Base-by-base conservation (phyloP, 2,797 vertebrate species). In the Echeneis naucrates region DNA sequence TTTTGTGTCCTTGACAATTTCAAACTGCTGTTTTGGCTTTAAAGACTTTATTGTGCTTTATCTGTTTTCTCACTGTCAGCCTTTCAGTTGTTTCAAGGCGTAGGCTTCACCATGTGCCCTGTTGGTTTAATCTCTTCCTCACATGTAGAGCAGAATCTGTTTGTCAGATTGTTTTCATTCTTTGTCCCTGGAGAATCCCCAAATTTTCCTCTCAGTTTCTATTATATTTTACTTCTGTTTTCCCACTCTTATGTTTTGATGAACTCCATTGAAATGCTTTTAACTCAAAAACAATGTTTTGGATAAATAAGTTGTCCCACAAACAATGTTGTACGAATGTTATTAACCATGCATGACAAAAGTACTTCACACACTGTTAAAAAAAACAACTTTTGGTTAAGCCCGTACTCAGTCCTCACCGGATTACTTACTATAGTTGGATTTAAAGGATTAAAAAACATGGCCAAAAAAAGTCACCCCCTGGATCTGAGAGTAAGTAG, bases 301-400 rank as follows among this genome's bases (percentile, higher is more conserved):
- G 13, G 0, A 0, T 62, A 40, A 61, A 11, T 32, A 27, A 11
- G 44, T 30, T 14, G 16, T 24, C 51, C 32, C 44, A 17, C 4
- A 68, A 65, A 68, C 33, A 47, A 47, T 32, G 21, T 14, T 35
- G 45, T 33, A 32, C 60, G 37, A 62, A 59, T 58, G 27, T 45
- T 21, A 45, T 26, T 45, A 61, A 52, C 13, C 32, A 38, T 35
- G 50, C 54, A 13, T 40, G 55, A 65, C 75, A 59, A 42, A 66
- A 70, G 64, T 12, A 47, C 61, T 35, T 66, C 45, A 56, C 13
- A 6, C 30, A 9, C 10, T 53, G 44, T 54, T 30, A 33, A 51
- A 30, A 60, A 52, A 62, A n/a, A n/a, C n/a, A n/a, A 37, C 30
- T 33, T 27, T 51, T 44, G 16, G 23, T 57, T 51, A 40, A 52